Evolutionary conservation across 1,140 invertebrate species (phyloP), one percentile per base, ranked within the genome.

Genomic region (Macrocentrus cingulum): DNA sequence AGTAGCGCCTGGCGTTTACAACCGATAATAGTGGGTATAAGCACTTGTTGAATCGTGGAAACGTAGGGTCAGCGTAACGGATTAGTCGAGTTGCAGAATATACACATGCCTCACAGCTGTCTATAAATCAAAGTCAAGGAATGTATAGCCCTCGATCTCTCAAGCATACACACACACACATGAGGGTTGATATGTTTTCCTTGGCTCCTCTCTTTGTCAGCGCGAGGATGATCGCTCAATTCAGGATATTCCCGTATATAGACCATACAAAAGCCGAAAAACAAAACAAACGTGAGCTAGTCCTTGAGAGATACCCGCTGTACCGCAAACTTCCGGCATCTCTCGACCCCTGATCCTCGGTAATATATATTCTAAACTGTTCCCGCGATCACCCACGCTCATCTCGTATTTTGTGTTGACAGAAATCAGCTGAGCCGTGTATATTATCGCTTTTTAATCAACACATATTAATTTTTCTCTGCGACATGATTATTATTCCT

Each of bases 41-140:
- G 71, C 75, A 79, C 76, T 79, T 79, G 76, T 79, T 79, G 76
- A 79, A 77, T 79, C 73, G 71, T 68, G 63, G 65, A 69, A 63
- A 59, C 36, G 25, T 56, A 58, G 66, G 69, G 65, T 66, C 66
- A 67, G 59, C 65, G 68, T 70, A 69, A 71, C 66, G 70, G 72
- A 76, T 75, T 73, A 75, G 66, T 65, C 61, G 62, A 25, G 55
- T 59, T 63, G 61, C 64, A 66, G 64, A 67, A 68, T 45, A 53
- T 57, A 51, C 59, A 42, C 41, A 64, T 67, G 61, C 65, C 66
- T 68, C 74, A 71, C 70, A 74, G 72, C 69, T 65, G 64, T 48
- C 65, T 67, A 67, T 76, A 78, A 76, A 78, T 77, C 73, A 78
- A 72, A 78, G 68, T 72, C 70, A 69, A 74, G 71, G 42, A 55